Conservation (phyloP, 2,113 vertebrate species). For the Ciconia boyciana region DNA sequence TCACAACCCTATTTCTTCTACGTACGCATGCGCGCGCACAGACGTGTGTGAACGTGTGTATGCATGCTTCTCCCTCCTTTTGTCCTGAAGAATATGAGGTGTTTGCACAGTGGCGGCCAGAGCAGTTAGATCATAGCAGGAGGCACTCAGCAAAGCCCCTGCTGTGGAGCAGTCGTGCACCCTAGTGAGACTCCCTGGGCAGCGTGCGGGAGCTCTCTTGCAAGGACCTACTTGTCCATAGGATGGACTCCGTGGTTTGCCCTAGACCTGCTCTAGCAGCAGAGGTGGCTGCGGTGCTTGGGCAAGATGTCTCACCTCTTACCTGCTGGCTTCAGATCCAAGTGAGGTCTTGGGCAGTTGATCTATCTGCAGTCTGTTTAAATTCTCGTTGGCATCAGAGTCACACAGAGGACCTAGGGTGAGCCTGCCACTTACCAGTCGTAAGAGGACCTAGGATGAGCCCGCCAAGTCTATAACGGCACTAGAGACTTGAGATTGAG, state of each 20-base stretch:
- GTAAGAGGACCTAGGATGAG: not conserved
- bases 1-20: not conserved
- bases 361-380: not conserved
- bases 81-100: not conserved
- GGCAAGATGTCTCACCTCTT: not conserved
- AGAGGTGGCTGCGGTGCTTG: not conserved
- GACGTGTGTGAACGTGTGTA: not conserved
- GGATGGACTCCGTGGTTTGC: not conserved
- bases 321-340: not conserved
- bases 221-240: not conserved
- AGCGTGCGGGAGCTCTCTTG: not conserved
- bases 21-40: rapidly evolving
- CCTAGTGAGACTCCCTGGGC: not conserved
- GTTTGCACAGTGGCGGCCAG: not conserved
- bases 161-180: rapidly evolving
- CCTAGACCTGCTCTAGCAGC: not conserved
- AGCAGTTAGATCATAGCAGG: not conserved
- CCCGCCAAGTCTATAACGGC: not conserved
- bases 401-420: not conserved
- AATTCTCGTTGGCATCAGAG: not conserved
- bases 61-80: not conserved
- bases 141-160: not conserved
- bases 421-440: not conserved
- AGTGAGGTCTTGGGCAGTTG: not conserved
- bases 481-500: not conserved